These are phyloP conservation scores for Notothenia rossii DNA, from an alignment of 2,113 vertebrate species.

Conservation along the genomic window DNA sequence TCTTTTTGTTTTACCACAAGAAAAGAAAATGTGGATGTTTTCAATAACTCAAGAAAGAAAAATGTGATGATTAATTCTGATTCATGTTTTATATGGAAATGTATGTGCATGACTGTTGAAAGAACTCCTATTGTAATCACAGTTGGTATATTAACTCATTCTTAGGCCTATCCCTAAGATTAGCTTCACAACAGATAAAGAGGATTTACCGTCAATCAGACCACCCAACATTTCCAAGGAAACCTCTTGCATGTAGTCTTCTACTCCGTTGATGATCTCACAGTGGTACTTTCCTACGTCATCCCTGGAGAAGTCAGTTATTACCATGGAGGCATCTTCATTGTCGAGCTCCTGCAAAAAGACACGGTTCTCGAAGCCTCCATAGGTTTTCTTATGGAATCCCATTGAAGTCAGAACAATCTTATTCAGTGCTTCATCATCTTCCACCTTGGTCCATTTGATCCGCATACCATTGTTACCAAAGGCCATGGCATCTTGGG, in stretches of 20 bases:
- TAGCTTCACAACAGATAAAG: background rate
- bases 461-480: constrained; percentile 84
- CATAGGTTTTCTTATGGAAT: constrained; percentile 89
- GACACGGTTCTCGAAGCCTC: constrained; percentile 86
- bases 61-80: background rate
- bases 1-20: constrained; percentile 8
- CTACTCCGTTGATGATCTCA: constrained; percentile 90
- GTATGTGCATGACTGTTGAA: background rate
- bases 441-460: constrained; percentile 93
- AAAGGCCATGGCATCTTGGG: constrained; percentile 67
- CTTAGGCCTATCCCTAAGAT: background rate
- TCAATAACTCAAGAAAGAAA: constrained; percentile 18
- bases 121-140: no score
- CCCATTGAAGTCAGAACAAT: constrained; percentile 92
- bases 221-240: constrained; percentile 86
- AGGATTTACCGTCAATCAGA: constrained; percentile 59
- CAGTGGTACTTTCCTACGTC: constrained; percentile 93
- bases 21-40: constrained; percentile 19
- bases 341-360: constrained; percentile 81
- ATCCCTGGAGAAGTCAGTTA: constrained; percentile 85
- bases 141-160: no score
- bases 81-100: background rate
- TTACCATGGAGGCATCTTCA: constrained; percentile 89
- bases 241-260: constrained; percentile 86
- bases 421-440: constrained; percentile 87